Conservation (phyloP, 2,113 vertebrate genomes). For the Ctenomys sociabilis region DNA sequence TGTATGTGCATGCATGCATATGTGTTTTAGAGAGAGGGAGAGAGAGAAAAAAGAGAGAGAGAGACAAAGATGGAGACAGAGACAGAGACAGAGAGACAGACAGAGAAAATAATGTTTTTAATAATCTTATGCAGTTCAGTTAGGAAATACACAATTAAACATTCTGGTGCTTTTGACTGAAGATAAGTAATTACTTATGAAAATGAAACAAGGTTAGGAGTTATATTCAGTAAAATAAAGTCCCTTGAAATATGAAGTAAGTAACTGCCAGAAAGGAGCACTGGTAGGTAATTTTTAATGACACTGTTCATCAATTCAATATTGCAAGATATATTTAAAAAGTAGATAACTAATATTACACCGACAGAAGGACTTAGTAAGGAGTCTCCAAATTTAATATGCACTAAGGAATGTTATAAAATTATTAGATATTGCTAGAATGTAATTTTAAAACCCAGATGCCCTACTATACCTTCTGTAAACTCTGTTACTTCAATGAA, state of each 20-base stretch:
- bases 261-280: conserved; percentile 2
- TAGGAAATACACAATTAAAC: conserved; percentile 39
- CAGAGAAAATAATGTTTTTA: background rate
- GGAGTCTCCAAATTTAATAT: conserved; percentile 23
- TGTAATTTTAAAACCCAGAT: conserved; percentile 8
- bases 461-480: background rate
- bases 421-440: background rate
- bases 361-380: conserved; percentile 8
- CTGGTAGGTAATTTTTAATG: conserved; percentile 23
- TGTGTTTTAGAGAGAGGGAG: too few species aligned
- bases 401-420: background rate
- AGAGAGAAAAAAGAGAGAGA: background rate
- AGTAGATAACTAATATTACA: conserved; percentile 48
- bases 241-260: conserved; percentile 46
- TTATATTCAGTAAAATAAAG: conserved; percentile 44
- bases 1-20: background rate
- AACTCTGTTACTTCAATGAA: conserved; percentile 6
- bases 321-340: conserved; percentile 34
- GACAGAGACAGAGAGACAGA: background rate
- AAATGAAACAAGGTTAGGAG: conserved; percentile 49
- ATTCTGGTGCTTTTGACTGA: conserved; percentile 20
- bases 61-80: background rate
- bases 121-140: background rate
- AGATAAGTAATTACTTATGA: conserved; percentile 43
- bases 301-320: conserved; percentile 38